A percentile compares a stretch with the other conserved stretches of the same genome.
phyloP scores from a whole-genome alignment of 2,797 vertebrate species.

The Fundulus diaphanus region DNA sequence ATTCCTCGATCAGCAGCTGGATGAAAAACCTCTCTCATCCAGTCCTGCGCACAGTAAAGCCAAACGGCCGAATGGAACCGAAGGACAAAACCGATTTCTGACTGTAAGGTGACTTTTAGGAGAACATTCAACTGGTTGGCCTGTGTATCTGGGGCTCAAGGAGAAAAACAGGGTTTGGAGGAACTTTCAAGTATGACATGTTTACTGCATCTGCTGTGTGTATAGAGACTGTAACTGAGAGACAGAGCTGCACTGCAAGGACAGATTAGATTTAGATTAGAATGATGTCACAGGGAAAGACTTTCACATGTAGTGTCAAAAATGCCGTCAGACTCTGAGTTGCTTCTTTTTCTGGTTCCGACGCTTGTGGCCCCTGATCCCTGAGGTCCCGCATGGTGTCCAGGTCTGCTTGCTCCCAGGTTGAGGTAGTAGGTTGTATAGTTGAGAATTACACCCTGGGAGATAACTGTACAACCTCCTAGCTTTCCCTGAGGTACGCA shows the following conservation, averaged over 20 bases:
- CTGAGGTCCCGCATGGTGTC: constrained; percentile 8
- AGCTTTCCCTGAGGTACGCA: constrained; percentile 95
- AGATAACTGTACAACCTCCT: constrained; percentile 99
- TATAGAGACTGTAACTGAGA: constrained; percentile 33
- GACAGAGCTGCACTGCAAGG: background rate
- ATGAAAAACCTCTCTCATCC: background rate
- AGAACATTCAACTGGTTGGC: background rate
- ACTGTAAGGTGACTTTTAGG: background rate
- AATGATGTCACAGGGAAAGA: background rate
- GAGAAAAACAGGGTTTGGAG: constrained; percentile 16
- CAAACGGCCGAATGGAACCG: background rate
- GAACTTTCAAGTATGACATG: constrained; percentile 2
- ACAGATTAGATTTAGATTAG: background rate
- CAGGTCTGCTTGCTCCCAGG: constrained; percentile 86
- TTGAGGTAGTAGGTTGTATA: constrained; percentile 99
- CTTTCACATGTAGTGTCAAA: background rate
- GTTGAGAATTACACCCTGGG: constrained; percentile 93
- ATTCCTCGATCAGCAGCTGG: background rate
- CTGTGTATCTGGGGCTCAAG: constrained; percentile 12
- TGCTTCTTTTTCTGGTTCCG: constrained; percentile 1
- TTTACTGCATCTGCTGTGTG: constrained; percentile 16
- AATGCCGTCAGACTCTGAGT: background rate
- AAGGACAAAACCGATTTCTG: background rate
- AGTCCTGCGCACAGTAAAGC: background rate
- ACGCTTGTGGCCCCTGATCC: constrained; percentile 3